Evolutionary conservation across 2,888 invertebrate species (phyloP).

Genomic region (Philopedon plagiatum): DNA sequence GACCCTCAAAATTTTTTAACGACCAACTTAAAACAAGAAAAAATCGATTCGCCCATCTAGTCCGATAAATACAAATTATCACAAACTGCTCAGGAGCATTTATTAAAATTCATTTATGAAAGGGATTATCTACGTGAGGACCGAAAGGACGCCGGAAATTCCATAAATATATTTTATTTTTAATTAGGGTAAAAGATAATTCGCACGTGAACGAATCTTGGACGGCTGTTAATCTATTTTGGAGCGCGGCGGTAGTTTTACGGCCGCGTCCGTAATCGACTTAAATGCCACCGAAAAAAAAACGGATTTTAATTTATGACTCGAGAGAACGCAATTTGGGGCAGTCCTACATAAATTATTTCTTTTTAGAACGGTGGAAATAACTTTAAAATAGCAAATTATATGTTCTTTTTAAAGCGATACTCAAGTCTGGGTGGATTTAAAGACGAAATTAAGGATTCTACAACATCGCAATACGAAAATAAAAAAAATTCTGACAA

Average conservation of each 20-base stretch:
- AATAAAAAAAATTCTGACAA: too few relatives aligned
- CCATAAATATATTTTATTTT: constrained; percentile 31
- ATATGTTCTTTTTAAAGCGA: too few relatives aligned
- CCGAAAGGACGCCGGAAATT: not conserved
- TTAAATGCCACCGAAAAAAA: constrained; percentile 14
- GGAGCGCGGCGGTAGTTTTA: constrained; percentile 11
- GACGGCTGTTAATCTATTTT: constrained; percentile 19
- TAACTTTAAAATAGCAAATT: too few relatives aligned
- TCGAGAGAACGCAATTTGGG: constrained; percentile 7
- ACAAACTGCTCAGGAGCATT: too few relatives aligned
- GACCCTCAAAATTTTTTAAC: too few relatives aligned
- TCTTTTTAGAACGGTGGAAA: not conserved
- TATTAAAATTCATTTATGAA: not conserved
- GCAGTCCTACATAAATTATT: not conserved
- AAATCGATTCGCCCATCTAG: too few relatives aligned
- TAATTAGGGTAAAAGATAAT: constrained; percentile 34
- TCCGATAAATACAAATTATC: too few relatives aligned
- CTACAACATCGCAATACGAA: too few relatives aligned
- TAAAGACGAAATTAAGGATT: too few relatives aligned
- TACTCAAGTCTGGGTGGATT: too few relatives aligned
- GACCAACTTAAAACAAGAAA: too few relatives aligned
- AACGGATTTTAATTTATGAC: constrained; percentile 20
- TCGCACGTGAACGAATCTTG: constrained; percentile 22
- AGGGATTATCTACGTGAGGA: not conserved
- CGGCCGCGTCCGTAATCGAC: constrained; percentile 13